Conservation (phyloP, 2,888 invertebrate species). For the Eretmocerus hayati region DNA sequence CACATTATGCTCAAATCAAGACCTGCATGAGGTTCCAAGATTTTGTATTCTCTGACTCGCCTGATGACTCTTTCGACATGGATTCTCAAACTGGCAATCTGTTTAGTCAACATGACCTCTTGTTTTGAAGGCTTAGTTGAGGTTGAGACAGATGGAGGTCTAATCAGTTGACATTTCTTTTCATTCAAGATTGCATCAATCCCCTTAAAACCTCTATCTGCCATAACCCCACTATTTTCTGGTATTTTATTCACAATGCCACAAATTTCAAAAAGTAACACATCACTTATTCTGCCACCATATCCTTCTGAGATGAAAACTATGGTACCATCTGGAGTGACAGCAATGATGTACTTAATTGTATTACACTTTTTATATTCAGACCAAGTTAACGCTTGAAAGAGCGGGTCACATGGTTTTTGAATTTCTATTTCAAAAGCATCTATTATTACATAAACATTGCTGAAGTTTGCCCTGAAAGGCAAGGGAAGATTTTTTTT, state of each 20-base stretch:
- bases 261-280: too few relatives aligned
- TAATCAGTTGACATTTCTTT: not conserved
- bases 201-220: too few relatives aligned
- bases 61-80: too few relatives aligned
- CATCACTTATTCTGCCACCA: too few relatives aligned
- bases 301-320: too few relatives aligned
- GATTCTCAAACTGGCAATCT: not conserved
- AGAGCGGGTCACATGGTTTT: conserved; percentile 4
- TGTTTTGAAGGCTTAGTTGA: not conserved
- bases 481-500: not conserved
- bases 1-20: conserved; percentile 1
- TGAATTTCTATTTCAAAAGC: not conserved
- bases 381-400: conserved; percentile 12
- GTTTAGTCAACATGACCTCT: not conserved
- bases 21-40: conserved; percentile 17
- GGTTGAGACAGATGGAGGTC: too few relatives aligned
- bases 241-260: not conserved
- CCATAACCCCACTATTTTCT: too few relatives aligned
- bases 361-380: conserved; percentile 17
- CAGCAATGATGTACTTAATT: too few relatives aligned
- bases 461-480: conserved; percentile 4
- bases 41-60: conserved; percentile 18
- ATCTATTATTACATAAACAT: too few relatives aligned
- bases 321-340: too few relatives aligned
- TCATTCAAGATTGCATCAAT: not conserved